phyloP scores from a whole-genome alignment of 2,797 vertebrate genomes.

The Fratercula arctica region DNA sequence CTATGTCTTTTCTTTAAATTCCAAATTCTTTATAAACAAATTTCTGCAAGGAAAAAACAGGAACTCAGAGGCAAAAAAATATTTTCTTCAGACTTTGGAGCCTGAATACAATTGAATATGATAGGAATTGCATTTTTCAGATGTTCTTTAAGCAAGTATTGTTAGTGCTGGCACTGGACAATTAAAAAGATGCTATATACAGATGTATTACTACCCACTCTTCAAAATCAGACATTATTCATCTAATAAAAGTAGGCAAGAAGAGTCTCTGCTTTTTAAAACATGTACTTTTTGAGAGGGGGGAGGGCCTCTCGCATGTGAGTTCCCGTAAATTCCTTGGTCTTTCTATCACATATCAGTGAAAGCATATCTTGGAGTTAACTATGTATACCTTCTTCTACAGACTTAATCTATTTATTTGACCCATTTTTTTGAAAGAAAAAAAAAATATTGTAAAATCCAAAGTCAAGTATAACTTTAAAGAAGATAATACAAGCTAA shows the following conservation, averaged over 20 bases:
- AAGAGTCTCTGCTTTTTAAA: neutral
- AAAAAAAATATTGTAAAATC: neutral
- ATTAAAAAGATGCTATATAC: neutral
- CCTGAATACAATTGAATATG: slow-evolving; percentile 2
- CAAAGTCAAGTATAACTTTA: neutral
- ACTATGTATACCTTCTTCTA: neutral
- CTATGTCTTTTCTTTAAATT: neutral
- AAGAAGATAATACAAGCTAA: neutral
- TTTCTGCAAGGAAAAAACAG: slow-evolving; percentile 25
- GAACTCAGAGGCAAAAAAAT: slow-evolving; percentile 21
- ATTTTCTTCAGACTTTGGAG: slow-evolving; percentile 31
- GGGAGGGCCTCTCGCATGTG: neutral
- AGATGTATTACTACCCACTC: neutral
- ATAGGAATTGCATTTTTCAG: neutral
- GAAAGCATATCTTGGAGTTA: neutral
- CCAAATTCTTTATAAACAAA: neutral
- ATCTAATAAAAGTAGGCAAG: neutral
- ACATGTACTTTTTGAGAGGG: neutral
- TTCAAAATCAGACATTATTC: neutral
- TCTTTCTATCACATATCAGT: neutral
- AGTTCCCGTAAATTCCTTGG: neutral
- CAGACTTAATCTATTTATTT: neutral
- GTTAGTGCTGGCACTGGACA: neutral
- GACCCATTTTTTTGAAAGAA: neutral
- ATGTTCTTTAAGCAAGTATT: neutral